Conservation (phyloP, 2,888 invertebrate genomes). For the Acanthosepion lycidas region DNA sequence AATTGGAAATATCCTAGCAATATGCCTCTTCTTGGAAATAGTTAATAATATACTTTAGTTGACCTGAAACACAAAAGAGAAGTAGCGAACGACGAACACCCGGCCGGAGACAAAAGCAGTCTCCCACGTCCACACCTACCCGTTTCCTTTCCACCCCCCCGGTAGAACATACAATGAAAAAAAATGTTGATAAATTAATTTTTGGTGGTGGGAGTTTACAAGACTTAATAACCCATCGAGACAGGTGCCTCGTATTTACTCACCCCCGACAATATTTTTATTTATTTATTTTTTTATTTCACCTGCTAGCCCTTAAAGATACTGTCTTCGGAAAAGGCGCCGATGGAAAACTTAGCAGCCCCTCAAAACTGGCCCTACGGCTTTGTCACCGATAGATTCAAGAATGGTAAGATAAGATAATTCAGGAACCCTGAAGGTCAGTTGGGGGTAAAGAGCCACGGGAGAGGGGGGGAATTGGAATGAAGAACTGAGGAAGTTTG, state of each 20-base stretch:
- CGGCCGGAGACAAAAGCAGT: too few relatives aligned
- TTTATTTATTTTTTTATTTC: not conserved
- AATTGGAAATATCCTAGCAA: too few relatives aligned
- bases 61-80: too few relatives aligned
- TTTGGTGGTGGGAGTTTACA: not conserved
- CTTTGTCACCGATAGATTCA: not conserved
- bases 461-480: not conserved
- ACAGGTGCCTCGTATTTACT: not conserved
- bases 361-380: not conserved
- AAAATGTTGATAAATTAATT: not conserved
- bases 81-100: too few relatives aligned
- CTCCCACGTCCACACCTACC: too few relatives aligned
- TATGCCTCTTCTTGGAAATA: too few relatives aligned
- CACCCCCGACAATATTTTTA: not conserved
- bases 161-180: not conserved
- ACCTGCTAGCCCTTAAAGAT: slow-evolving; percentile 18
- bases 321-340: not conserved
- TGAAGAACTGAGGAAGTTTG: not conserved
- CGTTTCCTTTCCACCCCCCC: not conserved
- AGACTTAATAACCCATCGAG: not conserved
- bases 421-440: not conserved
- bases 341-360: not conserved
- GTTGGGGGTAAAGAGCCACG: not conserved
- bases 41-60: too few relatives aligned
- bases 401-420: not conserved